Evolutionary conservation across 2,797 vertebrate genomes (phyloP), one percentile per base, ranked within the genome.

Genomic region (Ctenopoma kingsleyae): DNA sequence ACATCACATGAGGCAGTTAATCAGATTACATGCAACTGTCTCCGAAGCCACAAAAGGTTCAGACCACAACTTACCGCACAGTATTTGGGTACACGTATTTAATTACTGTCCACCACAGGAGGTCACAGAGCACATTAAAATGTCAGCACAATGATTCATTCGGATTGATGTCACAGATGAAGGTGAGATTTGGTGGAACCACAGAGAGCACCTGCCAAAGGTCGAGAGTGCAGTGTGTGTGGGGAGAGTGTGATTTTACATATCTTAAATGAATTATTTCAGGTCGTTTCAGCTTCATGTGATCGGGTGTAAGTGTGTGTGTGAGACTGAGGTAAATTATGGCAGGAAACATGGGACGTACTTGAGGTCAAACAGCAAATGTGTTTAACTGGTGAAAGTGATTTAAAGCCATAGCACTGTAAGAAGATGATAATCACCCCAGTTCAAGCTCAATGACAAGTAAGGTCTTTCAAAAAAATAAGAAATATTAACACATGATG

Each of bases 111-210:
- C 27, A 35, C 8, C 36, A 20, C 43, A 35, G 38, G 56, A 74
- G 59, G 19, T 53, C 16, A 76, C 9, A 30, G 36, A 54, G 54
- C 43, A 44, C 43, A 44, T n/a, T 44, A 44, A 46, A 27, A 36
- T 19, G 20, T 74, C 13, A 40, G 47, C 11, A 15, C 38, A 3
- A 40, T 11, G 38, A 40, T 40, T 40, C 38, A 40, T 40, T 49
- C 25, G n/a, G n/a, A n/a, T n/a, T 67, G 74, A 80, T 71, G 62
- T 69, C 63, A 67, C 67, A 79, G 69, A 69, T 77, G 30, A 69
- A 69, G 60, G 58, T 68, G 62, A 76, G 77, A 85, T 64, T 66
- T 51, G 54, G 65, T 27, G 65, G 62, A 59, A 65, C 58, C 27
- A 27, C 62, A 55, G 73, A 67, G 58, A 69, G 49, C 27, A 11